Percentiles rank a stretch among this genome's conserved stretches.
Conservation (phyloP, 2,797 vertebrate genomes). For the Eulemur rubriventer region DNA sequence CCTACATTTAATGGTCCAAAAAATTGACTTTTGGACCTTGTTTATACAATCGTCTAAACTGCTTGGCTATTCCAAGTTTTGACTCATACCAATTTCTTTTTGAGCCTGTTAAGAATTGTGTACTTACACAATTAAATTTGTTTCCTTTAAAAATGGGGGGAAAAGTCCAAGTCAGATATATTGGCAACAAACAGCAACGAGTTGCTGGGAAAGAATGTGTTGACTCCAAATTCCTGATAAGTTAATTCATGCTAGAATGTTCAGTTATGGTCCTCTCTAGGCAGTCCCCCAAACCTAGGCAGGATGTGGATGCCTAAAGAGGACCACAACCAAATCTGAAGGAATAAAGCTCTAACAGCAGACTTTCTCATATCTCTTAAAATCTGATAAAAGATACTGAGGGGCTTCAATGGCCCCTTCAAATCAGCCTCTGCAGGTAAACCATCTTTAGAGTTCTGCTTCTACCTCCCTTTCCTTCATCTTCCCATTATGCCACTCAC, state of each 20-base stretch:
- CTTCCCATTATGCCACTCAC: constrained; percentile 16
- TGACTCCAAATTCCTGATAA: constrained; percentile 45
- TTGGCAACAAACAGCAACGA: constrained; percentile 1
- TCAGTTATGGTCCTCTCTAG: neutral
- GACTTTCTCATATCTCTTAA: neutral
- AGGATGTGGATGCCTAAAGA: neutral
- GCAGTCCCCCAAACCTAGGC: neutral
- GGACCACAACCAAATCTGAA: neutral
- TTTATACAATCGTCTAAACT: constrained; percentile 63
- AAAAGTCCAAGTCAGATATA: constrained; percentile 9
- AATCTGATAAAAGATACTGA: constrained; percentile 8
- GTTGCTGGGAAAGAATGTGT: constrained; percentile 14
- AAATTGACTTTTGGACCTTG: constrained; percentile 51
- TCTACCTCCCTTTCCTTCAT: neutral
- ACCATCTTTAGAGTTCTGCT: constrained; percentile 31
- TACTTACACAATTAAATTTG: constrained; percentile 43
- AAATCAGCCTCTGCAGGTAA: constrained; percentile 22
- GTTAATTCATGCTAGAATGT: neutral
- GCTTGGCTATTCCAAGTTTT: constrained; percentile 57
- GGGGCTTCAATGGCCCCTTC: neutral
- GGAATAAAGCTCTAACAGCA: neutral
- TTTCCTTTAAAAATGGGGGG: constrained; percentile 28
- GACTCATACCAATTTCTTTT: constrained; percentile 62
- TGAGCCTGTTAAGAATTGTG: constrained; percentile 35
- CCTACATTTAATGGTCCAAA: constrained; percentile 55